Conservation (phyloP, 2,113 vertebrate species). For the Gadus chalcogrammus region DNA sequence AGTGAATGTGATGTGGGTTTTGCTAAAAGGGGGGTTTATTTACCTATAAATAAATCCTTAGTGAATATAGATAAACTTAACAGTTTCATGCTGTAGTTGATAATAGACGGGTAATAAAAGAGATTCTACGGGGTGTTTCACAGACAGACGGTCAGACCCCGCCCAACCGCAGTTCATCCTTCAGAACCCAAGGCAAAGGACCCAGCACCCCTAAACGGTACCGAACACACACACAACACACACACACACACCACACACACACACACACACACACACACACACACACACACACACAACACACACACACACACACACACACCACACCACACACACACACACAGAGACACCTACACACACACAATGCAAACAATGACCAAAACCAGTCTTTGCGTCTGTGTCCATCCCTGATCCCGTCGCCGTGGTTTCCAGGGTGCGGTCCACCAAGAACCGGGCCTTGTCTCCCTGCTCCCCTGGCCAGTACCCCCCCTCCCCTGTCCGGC, state of each 20-base stretch:
- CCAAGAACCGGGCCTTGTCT: slow-evolving; percentile 83
- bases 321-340: slow-evolving; percentile 6
- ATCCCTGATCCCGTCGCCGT: background rate
- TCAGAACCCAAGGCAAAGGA: slow-evolving; percentile 78
- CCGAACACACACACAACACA: background rate
- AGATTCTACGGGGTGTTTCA: no score
- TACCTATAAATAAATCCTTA: no score
- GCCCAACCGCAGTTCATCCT: slow-evolving; percentile 77
- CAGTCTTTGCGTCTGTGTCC: background rate
- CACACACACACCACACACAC: slow-evolving; percentile 10
- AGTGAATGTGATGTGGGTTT: no score
- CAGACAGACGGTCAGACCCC: slow-evolving; percentile 81
- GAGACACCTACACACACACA: slow-evolving; percentile 5
- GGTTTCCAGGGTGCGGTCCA: slow-evolving; percentile 67
- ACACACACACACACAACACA: slow-evolving; percentile 3
- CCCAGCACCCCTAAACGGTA: slow-evolving; percentile 71
- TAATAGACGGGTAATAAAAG: no score
- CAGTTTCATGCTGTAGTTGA: no score
- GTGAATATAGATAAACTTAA: no score
- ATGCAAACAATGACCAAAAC: no score
- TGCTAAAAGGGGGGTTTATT: no score
- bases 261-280: slow-evolving; percentile 11
- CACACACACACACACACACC: slow-evolving; percentile 15
- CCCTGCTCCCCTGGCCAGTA: slow-evolving; percentile 80
- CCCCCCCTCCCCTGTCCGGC: slow-evolving; percentile 80